Base-by-base conservation (phyloP, 2,888 invertebrate species). In the Zootermopsis nevadensis region DNA sequence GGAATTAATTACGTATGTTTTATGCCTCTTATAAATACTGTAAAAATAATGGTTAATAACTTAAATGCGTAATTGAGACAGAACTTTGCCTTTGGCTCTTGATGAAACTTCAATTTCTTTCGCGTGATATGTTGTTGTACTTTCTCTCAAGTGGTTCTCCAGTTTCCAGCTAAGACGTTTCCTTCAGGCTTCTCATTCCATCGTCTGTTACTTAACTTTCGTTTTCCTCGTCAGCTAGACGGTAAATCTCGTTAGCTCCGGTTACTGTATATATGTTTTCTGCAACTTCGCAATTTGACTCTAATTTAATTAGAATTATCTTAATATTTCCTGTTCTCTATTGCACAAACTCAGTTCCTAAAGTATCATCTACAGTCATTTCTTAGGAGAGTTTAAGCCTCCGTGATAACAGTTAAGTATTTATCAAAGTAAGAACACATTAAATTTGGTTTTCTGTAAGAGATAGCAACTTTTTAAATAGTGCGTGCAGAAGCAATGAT, bases 131-230 rank as follows among this genome's bases (percentile, higher is more conserved):
- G 15, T 48, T 48, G 48, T 15, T 19, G 48, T 48, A 12, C 60
- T 27, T n/a, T 10, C 60, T 60, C 60, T 8, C n/a, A 60, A 60
- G 60, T n/a, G 3, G 2, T n/a, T 60, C n/a, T 60, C 1, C n/a
- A 60, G n/a, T 60, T 60, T 60, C n/a, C 27, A n/a, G 60, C 27
- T 60, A 60, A n/a, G 60, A n/a, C n/a, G 27, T n/a, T 27, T 60
- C 27, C 27, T 8, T 27, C 15, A 12, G 60, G n/a, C 60, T 60
- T 60, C 60, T n/a, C 10, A n/a, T 60, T n/a, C 60, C 1, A 10
- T 60, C 60, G 60, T 27, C 60, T 60, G n/a, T 60, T 60, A 53
- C 8, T 53, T 53, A 60, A 60, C 60, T n/a, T n/a, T n/a, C n/a
- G 60, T 60, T 60, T 60, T 15, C 60, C 22, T 6, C 27, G 0